phyloP scores from a whole-genome alignment of 2,888 invertebrate species.

The Papilio gigon region DNA sequence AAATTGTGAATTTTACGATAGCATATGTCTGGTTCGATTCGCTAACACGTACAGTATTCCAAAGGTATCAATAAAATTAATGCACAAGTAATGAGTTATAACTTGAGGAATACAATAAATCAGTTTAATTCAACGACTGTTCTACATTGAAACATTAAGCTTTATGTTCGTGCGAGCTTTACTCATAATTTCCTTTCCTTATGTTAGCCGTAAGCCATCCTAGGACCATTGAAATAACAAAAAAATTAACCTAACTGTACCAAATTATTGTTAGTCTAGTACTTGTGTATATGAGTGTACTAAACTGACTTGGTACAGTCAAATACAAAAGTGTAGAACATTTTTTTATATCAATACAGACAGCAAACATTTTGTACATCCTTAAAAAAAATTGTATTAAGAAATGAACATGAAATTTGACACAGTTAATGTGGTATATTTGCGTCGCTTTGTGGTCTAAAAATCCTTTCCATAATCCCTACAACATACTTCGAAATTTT shows the following conservation, averaged over 20 bases:
- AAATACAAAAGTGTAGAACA: neutral
- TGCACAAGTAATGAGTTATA: constrained; percentile 13
- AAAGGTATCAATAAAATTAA: constrained; percentile 16
- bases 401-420: too few relatives aligned
- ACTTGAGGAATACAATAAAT: constrained; percentile 11
- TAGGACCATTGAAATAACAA: neutral
- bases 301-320: too few relatives aligned
- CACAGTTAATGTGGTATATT: too few relatives aligned
- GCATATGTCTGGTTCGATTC: neutral
- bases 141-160: constrained; percentile 1
- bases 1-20: neutral
- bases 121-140: constrained; percentile 6
- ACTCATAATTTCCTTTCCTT: neutral
- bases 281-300: too few relatives aligned
- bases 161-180: neutral
- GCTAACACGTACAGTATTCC: constrained; percentile 10
- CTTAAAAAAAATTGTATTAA: too few relatives aligned
- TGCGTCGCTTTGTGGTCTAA: too few relatives aligned
- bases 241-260: too few relatives aligned
- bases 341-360: neutral
- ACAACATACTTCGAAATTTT: neutral
- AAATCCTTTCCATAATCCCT: neutral
- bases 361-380: too few relatives aligned
- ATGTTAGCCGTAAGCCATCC: neutral
- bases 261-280: too few relatives aligned